Evolutionary conservation across 2,888 invertebrate genomes (phyloP).

Genomic region (Diarsia brunnea): DNA sequence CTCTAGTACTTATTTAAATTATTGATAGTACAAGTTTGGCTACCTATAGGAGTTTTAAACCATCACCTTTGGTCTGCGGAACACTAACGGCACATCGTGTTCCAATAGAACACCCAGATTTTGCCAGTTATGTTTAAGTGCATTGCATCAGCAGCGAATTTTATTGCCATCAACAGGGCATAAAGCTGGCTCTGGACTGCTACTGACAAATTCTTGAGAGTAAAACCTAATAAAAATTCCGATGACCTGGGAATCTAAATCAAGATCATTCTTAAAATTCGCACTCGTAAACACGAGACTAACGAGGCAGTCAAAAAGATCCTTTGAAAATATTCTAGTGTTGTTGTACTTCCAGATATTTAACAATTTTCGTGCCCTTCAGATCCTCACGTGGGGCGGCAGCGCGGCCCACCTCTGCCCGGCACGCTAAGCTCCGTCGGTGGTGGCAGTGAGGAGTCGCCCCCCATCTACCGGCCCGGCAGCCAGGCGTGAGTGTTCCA

Average conservation of each 20-base stretch:
- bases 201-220: not conserved
- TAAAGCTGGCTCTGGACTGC: not conserved
- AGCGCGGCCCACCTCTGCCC: constrained; percentile 74
- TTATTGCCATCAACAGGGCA: not conserved
- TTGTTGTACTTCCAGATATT: not conserved
- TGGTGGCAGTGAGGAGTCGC: constrained; percentile 79
- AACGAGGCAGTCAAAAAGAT: no score
- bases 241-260: not conserved
- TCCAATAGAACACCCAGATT: not conserved
- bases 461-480: constrained; percentile 84
- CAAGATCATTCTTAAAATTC: not conserved
- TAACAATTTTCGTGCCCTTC: constrained; percentile 7
- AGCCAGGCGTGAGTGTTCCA: constrained; percentile 82
- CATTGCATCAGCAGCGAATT: not conserved
- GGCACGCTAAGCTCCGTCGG: constrained; percentile 86
- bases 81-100: not conserved
- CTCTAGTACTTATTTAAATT: not conserved
- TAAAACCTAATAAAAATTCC: not conserved
- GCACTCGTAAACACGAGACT: no score
- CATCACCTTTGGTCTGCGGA: no score
- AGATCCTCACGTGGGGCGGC: constrained; percentile 69
- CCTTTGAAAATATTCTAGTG: no score
- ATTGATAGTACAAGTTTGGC: not conserved
- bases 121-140: not conserved
- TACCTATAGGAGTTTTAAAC: not conserved